Evolutionary conservation across 2,797 vertebrate genomes (phyloP).

Genomic region (Sebastes miniatus): DNA sequence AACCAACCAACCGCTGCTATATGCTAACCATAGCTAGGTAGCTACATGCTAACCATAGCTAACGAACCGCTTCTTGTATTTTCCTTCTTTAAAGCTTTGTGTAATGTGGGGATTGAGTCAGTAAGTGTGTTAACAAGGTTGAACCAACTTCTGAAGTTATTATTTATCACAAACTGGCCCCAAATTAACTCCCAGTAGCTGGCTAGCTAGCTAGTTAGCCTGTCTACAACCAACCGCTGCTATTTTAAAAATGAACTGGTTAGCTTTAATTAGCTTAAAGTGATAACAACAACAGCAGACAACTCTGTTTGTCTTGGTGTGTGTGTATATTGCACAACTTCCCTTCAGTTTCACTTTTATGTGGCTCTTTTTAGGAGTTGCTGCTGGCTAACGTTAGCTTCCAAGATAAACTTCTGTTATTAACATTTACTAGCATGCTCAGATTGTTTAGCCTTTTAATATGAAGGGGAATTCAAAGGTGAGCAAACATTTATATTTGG

Average conservation of each 20-base stretch:
- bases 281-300: neutral
- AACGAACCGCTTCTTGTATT: neutral
- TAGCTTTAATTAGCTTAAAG: slow-evolving; percentile 21
- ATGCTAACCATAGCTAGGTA: slow-evolving; percentile 26
- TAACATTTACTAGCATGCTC: neutral
- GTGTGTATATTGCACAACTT: neutral
- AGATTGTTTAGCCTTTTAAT: neutral
- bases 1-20: too few species aligned
- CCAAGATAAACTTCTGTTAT: neutral
- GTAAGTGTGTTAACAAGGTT: neutral
- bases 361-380: neutral
- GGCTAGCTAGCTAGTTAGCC: slow-evolving; percentile 65
- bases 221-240: slow-evolving; percentile 13
- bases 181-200: neutral
- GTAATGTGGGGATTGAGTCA: neutral
- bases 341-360: neutral
- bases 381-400: slow-evolving; percentile 42
- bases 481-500: neutral
- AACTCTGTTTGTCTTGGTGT: accelerated
- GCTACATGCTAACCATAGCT: slow-evolving; percentile 43
- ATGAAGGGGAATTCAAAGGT: neutral
- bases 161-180: neutral
- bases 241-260: slow-evolving; percentile 27
- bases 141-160: accelerated
- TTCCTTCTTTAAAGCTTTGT: neutral